phyloP scores from a whole-genome alignment of 2,797 vertebrate species.

The Clamator glandarius region DNA sequence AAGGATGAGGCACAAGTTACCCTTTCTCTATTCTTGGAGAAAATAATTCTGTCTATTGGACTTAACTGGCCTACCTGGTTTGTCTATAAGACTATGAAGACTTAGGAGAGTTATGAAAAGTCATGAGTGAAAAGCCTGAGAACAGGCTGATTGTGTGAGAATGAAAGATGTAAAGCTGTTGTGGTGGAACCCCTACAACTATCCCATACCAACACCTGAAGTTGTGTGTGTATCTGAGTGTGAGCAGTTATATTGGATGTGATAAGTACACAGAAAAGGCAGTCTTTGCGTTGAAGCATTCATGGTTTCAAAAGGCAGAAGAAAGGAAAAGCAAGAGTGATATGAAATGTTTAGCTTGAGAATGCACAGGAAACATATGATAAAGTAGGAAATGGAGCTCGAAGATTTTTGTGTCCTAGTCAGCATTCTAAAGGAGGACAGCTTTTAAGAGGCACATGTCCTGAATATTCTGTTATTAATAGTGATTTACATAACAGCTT shows the following conservation, averaged over 20 bases:
- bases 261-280: neutral
- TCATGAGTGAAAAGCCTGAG: neutral
- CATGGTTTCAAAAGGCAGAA: neutral
- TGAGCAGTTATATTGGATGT: neutral
- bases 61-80: neutral
- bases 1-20: neutral
- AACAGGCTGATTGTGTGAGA: neutral
- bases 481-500: slow-evolving; percentile 38
- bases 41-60: neutral
- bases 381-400: neutral
- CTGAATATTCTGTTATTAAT: slow-evolving; percentile 27
- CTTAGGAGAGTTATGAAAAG: neutral
- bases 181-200: neutral
- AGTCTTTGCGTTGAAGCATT: neutral
- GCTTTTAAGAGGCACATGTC: slow-evolving; percentile 2
- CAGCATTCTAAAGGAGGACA: neutral
- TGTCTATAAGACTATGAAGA: neutral
- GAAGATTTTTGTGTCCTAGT: neutral
- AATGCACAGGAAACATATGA: neutral
- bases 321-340: neutral
- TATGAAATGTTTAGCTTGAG: neutral
- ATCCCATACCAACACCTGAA: neutral
- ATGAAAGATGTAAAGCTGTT: neutral
- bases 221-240: neutral
- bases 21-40: neutral